These are phyloP conservation scores for Volucella zonaria DNA, from an alignment of 2,888 invertebrate species.

Conservation along the genomic window DNA sequence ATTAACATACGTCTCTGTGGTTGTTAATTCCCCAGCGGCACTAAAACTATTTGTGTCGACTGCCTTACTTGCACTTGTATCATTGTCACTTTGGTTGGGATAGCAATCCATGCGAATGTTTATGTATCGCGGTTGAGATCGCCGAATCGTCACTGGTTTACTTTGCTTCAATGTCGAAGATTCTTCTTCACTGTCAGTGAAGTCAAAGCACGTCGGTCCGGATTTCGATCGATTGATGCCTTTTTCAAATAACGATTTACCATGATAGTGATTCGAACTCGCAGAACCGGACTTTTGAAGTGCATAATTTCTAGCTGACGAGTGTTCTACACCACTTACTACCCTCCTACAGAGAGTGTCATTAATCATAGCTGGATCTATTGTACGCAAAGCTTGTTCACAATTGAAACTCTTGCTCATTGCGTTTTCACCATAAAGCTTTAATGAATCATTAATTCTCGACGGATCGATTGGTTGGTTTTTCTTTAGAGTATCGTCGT, in stretches of 20 bases:
- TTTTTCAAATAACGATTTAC: slow-evolving; percentile 79
- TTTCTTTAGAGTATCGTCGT: slow-evolving; percentile 81
- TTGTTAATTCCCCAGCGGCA: slow-evolving; percentile 77
- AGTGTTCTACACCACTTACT: slow-evolving; percentile 76
- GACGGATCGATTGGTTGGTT: slow-evolving; percentile 83
- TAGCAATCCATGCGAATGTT: slow-evolving; percentile 82
- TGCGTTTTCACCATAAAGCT: slow-evolving; percentile 82
- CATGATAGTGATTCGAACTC: slow-evolving; percentile 72
- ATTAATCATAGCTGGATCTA: slow-evolving; percentile 80
- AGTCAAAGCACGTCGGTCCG: slow-evolving; percentile 81
- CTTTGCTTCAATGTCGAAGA: slow-evolving; percentile 79
- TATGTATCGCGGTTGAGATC: slow-evolving; percentile 80
- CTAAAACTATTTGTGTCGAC: slow-evolving; percentile 76
- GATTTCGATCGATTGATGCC: slow-evolving; percentile 83
- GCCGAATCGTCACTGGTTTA: slow-evolving; percentile 80
- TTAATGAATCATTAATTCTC: slow-evolving; percentile 83
- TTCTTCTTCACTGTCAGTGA: slow-evolving; percentile 80
- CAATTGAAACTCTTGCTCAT: slow-evolving; percentile 83
- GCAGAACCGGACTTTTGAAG: slow-evolving; percentile 81
- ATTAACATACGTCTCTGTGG: slow-evolving; percentile 77
- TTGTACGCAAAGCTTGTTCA: slow-evolving; percentile 81
- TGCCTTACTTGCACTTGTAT: slow-evolving; percentile 78
- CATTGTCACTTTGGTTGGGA: slow-evolving; percentile 80
- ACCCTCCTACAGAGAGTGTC: slow-evolving; percentile 79
- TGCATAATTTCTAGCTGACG: slow-evolving; percentile 78